phyloP scores from a whole-genome alignment of 2,113 vertebrate genomes.

The Oryzias javanicus region DNA sequence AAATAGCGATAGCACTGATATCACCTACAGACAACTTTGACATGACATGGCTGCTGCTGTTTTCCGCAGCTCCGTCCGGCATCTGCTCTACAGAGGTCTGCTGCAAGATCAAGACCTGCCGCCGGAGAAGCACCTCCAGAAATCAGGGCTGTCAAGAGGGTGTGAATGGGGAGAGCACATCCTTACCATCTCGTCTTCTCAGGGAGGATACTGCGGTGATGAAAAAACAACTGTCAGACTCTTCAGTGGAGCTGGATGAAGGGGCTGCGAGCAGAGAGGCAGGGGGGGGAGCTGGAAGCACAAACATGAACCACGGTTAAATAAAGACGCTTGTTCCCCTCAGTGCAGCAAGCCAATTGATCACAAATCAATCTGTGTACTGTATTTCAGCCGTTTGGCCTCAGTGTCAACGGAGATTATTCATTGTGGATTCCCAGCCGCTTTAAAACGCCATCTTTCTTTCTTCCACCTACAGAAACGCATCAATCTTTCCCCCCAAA shows the following conservation, averaged over 20 bases:
- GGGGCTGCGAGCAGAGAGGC: conserved; percentile 32
- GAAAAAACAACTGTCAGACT: conserved; percentile 58
- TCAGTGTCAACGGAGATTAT: conserved; percentile 30
- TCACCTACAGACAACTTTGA: not conserved
- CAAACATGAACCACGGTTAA: conserved; percentile 34
- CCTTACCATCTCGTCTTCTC: conserved; percentile 19
- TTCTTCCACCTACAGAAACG: conserved; percentile 32
- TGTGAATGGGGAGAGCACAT: conserved; percentile 52
- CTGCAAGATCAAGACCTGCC: conserved; percentile 21
- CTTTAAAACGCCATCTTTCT: conserved; percentile 51
- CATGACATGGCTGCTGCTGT: not conserved
- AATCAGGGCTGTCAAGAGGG: conserved; percentile 51
- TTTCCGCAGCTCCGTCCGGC: conserved; percentile 34
- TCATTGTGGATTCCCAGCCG: conserved; percentile 40
- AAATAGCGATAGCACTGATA: not conserved
- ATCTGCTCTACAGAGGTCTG: conserved; percentile 15
- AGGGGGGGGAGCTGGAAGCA: conserved; percentile 9
- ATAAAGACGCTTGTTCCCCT: conserved; percentile 45
- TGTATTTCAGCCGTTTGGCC: conserved; percentile 36
- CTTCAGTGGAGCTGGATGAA: conserved; percentile 48
- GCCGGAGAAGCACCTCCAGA: conserved; percentile 45
- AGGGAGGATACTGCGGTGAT: conserved; percentile 37
- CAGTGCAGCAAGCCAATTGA: conserved; percentile 38
- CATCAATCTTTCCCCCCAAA: conserved; percentile 37
- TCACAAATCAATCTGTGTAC: conserved; percentile 51